These are phyloP conservation scores for Boloria selene DNA, from an alignment of 2,888 invertebrate genomes.

Conservation along the genomic window DNA sequence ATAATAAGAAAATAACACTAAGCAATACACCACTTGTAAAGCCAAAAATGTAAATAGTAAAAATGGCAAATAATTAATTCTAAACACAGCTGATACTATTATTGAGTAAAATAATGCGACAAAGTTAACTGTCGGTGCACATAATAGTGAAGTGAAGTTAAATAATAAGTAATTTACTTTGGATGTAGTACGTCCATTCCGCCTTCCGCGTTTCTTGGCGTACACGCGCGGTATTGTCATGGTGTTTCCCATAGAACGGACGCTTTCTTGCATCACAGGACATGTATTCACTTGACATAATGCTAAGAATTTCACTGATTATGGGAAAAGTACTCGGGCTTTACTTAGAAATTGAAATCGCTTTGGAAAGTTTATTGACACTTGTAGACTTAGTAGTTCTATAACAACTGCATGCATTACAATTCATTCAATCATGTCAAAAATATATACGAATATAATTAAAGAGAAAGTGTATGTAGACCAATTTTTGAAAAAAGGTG, in stretches of 20 bases:
- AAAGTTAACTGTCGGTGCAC: too few relatives aligned
- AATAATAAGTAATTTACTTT: conserved; percentile 15
- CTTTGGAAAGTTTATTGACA: conserved; percentile 11
- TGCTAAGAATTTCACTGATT: conserved; percentile 26
- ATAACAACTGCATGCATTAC: neutral
- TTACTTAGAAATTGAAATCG: conserved; percentile 21
- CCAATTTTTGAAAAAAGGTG: too few relatives aligned
- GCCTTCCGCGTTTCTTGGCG: conserved; percentile 28
- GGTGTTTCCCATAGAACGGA: conserved; percentile 8
- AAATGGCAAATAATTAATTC: too few relatives aligned
- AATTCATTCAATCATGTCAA: too few relatives aligned
- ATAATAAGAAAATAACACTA: too few relatives aligned
- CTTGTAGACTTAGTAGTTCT: neutral
- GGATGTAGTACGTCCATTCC: neutral
- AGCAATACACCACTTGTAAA: too few relatives aligned
- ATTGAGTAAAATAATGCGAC: too few relatives aligned
- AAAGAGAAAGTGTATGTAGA: too few relatives aligned
- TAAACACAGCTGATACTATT: too few relatives aligned
- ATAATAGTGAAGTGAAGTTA: neutral
- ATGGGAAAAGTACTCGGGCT: conserved; percentile 18
- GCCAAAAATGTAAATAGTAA: too few relatives aligned
- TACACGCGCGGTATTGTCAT: conserved; percentile 4
- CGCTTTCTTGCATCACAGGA: conserved; percentile 34
- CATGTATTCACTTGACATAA: conserved; percentile 30
- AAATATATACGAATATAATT: too few relatives aligned